Base-by-base conservation (phyloP, 2,888 invertebrate species). In the Acanthoscelides obtectus region DNA sequence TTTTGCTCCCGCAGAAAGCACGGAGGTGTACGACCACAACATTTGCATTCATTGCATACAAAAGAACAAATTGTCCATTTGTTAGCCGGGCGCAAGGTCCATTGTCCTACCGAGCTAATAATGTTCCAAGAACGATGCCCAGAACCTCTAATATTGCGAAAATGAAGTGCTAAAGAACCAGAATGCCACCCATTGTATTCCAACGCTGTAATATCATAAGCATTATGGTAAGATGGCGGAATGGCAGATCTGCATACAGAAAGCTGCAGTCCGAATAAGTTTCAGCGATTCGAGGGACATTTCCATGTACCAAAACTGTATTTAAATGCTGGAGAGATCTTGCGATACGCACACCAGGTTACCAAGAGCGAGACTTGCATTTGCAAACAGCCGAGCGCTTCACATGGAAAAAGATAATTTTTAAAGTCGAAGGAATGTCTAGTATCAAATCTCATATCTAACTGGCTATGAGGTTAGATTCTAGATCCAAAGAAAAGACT, bases 221-320 rank as follows among this genome's bases (percentile, higher is more conserved):
- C 80, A 79, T 81, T 81, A 82, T 81, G 81, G 80, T 79, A 82
- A 81, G 77, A 77, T 77, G 79, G 79, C 78, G 76, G 79, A 78
- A 79, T 79, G 76, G 70, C 45, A 45, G 76, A 83, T 83, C 80
- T 83, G 80, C 81, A 83, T 82, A 83, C 81, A 80, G 81, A 82
- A 81, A 45, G 45, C 77, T 72, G 76, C 77, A 73, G 76, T 78
- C 76, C 76, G 76, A 76, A 76, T 79, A 77, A 75, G 76, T 78
- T 75, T 45, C 45, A 12, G 45, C 45, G 45, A 45, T 45, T 45
- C 45, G 8, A 45, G 45, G 45, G 12, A 73, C 77, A 82, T 83
- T 82, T 82, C 77, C 83, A 83, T 83, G 81, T 81, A 80, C 84
- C 83, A 83, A 84, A 83, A 83, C 80, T 78, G 81, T 84, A 84